Base-by-base conservation (phyloP, 2,888 invertebrate species). In the Helleia helle region DNA sequence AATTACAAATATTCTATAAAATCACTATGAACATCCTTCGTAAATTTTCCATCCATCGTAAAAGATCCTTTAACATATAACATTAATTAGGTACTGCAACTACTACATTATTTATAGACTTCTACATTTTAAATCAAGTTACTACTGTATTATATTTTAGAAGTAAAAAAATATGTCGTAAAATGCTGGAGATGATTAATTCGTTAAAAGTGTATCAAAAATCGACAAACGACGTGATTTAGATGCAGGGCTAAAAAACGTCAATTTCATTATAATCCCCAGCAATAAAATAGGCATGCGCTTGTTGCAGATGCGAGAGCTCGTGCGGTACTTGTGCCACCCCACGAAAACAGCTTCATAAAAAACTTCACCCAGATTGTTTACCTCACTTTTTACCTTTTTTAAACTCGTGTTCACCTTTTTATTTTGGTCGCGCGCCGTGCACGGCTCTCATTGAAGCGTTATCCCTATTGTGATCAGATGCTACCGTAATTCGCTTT, bases 311-410 rank as follows among this genome's bases (percentile, higher is more conserved):
- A 74, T 71, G 76, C 40, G 37, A 28, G 37, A 43, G 40, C 50
- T 51, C 54, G 76, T 72, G 75, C 74, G 59, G 55, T 60, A 61
- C 71, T 68, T 64, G 65, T 54, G 65, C 65, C 75, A 69, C 79
- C 79, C 79, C 54, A 63, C 64, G 55, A 58, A 63, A 64, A 62
- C 64, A 59, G 61, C 54, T 38, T 48, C 54, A 67, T 59, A 79
- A 80, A 81, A 83, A 79, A 71, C 65, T 18, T 55, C 65, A 56
- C 62, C 64, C 76, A 68, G 72, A 75, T 80, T 83, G 79, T 84
- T 83, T 83, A 83, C 81, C 74, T 75, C 81, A 77, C 72, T 77
- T 83, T 83, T 80, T 80, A 79, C 67, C 65, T 81, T 84, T 81
- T 72, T 76, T 59, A 65, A 74, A 73, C 70, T 72, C 64, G 69